Evolutionary conservation across 2,888 invertebrate species (phyloP).

Genomic region (Clanis bilineata): DNA sequence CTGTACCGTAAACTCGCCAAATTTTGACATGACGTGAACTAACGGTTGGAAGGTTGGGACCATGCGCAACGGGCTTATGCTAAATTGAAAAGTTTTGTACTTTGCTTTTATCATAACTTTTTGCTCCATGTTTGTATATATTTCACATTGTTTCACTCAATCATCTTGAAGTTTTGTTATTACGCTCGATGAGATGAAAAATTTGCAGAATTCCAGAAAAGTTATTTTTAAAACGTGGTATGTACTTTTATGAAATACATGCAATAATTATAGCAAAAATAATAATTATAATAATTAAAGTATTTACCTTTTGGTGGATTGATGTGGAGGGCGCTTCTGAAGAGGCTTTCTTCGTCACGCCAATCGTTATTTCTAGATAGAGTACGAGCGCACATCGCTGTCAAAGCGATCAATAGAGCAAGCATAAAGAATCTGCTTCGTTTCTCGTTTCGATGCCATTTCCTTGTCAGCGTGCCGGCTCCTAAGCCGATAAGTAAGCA

Average conservation of each 20-base stretch:
- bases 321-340: conserved; percentile 93
- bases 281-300: background rate
- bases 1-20: conserved; percentile 54
- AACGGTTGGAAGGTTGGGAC: conserved; percentile 21
- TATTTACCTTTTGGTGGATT: conserved; percentile 98
- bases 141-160: background rate
- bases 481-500: conserved; percentile 93
- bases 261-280: background rate
- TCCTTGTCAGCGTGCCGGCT: conserved; percentile 71
- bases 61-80: conserved; percentile 24
- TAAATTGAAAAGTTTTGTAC: conserved; percentile 41
- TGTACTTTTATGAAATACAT: background rate
- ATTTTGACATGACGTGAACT: conserved; percentile 52
- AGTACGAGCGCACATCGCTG: conserved; percentile 89
- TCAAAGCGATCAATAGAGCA: conserved; percentile 81
- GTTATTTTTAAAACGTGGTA: too few species aligned
- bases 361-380: conserved; percentile 93
- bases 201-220: background rate
- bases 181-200: background rate
- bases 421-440: conserved; percentile 69
- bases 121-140: background rate
- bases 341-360: conserved; percentile 96
- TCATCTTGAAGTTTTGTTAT: background rate
- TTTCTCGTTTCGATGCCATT: conserved; percentile 69
- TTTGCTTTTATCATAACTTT: conserved; percentile 22